phyloP scores from a whole-genome alignment of 2,888 invertebrate genomes.

The Tiliacea aurago region DNA sequence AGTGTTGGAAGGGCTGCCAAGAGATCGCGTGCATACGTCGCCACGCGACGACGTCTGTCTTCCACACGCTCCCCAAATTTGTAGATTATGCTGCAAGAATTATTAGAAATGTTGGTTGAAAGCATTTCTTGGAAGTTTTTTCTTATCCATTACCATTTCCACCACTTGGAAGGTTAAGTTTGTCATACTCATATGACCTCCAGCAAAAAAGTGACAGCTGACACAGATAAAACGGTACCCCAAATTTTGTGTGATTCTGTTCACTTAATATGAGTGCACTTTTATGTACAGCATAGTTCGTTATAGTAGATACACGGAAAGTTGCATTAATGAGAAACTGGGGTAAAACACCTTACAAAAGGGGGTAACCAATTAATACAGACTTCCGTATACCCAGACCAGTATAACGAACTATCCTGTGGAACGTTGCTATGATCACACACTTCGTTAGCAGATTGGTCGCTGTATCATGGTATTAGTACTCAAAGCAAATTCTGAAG shows the following conservation, averaged over 20 bases:
- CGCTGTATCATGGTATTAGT: slow-evolving; percentile 51
- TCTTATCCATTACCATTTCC: neutral
- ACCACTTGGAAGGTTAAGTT: neutral
- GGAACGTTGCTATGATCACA: slow-evolving; percentile 46
- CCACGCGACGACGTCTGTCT: slow-evolving; percentile 52
- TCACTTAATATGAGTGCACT: neutral
- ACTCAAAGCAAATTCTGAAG: slow-evolving; percentile 51
- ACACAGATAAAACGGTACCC: neutral
- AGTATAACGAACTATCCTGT: slow-evolving; percentile 29
- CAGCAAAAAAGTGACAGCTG: neutral
- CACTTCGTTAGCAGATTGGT: slow-evolving; percentile 60
- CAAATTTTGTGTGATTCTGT: neutral
- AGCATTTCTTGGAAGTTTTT: slow-evolving; percentile 9
- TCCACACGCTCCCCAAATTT: slow-evolving; percentile 60
- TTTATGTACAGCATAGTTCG: neutral
- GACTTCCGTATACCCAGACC: slow-evolving; percentile 3
- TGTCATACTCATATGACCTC: neutral
- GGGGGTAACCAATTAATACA: slow-evolving; percentile 24
- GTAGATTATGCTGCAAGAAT: slow-evolving; percentile 56
- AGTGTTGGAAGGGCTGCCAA: slow-evolving; percentile 66
- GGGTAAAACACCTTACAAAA: slow-evolving; percentile 6
- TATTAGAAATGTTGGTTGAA: slow-evolving; percentile 37
- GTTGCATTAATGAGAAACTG: neutral
- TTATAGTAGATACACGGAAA: neutral
- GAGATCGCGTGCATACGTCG: slow-evolving; percentile 62